Conservation (phyloP, 2,113 vertebrate genomes). For the Bubalus kerabau region DNA sequence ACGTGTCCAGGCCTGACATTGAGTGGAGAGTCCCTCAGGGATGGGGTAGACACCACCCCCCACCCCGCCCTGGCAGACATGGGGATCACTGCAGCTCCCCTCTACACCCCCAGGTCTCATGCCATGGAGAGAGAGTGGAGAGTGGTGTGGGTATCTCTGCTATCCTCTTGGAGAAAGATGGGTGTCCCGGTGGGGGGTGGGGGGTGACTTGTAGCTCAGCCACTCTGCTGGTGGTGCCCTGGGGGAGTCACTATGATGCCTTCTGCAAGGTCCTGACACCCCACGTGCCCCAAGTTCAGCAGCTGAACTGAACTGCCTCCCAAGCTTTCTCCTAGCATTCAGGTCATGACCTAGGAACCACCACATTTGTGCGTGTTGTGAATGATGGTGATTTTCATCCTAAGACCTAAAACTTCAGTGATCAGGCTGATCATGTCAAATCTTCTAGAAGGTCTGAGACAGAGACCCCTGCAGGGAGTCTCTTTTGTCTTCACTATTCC, state of each 20-base stretch:
- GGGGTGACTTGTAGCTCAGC: background rate
- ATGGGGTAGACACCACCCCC: background rate
- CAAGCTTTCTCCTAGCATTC: background rate
- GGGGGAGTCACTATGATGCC: background rate
- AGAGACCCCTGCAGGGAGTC: background rate
- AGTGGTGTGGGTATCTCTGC: background rate
- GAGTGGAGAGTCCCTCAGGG: background rate
- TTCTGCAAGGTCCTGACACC: background rate
- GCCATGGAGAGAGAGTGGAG: background rate
- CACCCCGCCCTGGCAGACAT: fast-evolving
- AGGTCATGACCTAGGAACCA: background rate
- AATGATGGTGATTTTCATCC: background rate
- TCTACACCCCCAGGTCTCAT: background rate
- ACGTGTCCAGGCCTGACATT: background rate
- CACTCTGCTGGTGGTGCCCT: background rate
- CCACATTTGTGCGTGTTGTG: background rate
- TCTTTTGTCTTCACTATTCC: background rate
- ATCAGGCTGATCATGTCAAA: background rate
- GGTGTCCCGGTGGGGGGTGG: background rate
- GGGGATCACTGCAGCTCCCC: background rate
- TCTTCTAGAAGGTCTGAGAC: background rate
- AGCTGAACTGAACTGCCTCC: background rate
- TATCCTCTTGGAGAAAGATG: background rate
- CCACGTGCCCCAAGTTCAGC: background rate
- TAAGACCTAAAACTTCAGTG: background rate